A percentile compares a stretch with the other conserved stretches of the same genome.
Conservation (phyloP, 2,888 invertebrate species). For the Drosophila lacicola region DNA sequence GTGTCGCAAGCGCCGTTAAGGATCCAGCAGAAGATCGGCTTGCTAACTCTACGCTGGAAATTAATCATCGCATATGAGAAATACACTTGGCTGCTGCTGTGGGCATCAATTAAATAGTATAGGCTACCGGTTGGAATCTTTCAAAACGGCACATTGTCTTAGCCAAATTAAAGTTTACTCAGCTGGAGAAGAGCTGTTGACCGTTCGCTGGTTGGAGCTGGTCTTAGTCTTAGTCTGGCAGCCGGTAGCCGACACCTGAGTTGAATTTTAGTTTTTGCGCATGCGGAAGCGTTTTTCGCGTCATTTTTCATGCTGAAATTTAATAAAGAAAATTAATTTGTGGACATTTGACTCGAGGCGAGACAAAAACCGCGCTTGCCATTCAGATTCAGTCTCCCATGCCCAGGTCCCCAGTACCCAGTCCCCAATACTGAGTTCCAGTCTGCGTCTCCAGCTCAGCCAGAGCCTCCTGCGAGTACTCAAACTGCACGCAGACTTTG, state of each 20-base stretch:
- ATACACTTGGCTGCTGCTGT: conserved; percentile 40
- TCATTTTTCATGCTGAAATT: conserved; percentile 81
- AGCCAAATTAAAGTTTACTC: conserved; percentile 68
- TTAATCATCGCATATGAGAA: conserved; percentile 58
- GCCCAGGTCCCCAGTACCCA: neutral
- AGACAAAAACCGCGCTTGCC: conserved; percentile 55
- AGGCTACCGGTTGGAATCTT: conserved; percentile 63
- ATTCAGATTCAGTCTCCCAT: conserved; percentile 25
- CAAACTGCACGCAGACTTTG: conserved; percentile 77
- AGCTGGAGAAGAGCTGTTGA: conserved; percentile 31
- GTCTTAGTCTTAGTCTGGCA: conserved; percentile 27
- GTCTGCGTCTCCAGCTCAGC: conserved; percentile 5
- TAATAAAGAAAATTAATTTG: conserved; percentile 81
- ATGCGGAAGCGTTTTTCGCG: conserved; percentile 80
- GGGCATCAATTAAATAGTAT: conserved; percentile 68
- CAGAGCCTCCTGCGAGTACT: conserved; percentile 49
- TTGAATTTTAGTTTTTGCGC: conserved; percentile 59
- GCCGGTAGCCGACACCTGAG: conserved; percentile 66
- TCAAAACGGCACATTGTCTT: conserved; percentile 77
- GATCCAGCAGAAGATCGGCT: neutral
- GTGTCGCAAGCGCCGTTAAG: conserved; percentile 9
- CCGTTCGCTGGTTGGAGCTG: conserved; percentile 21
- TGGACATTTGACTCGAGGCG: conserved; percentile 80
- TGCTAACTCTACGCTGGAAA: conserved; percentile 17
- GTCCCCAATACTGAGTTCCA: neutral